A percentile compares a stretch with the other conserved stretches of the same genome.
Conservation (phyloP, 1,140 invertebrate species). For the Tetragnatha versicolor region DNA sequence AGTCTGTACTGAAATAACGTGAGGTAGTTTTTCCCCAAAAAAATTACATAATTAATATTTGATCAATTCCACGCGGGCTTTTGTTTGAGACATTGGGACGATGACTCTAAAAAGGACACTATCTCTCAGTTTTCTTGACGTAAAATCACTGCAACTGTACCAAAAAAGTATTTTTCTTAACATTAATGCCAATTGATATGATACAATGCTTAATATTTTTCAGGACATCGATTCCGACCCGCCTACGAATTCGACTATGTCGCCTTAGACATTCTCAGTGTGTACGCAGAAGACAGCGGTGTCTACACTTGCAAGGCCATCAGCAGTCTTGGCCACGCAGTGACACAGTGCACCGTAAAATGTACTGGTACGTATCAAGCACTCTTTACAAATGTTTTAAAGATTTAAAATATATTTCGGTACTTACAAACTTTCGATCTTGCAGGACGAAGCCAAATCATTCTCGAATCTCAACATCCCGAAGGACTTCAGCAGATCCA, state of each 20-base stretch:
- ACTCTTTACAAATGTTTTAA: background rate
- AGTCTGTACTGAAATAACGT: too few species aligned
- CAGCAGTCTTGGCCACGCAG: conserved; percentile 92
- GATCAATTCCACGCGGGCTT: too few species aligned
- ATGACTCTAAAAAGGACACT: too few species aligned
- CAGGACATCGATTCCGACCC: conserved; percentile 91
- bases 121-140: too few species aligned
- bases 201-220: too few species aligned
- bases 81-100: too few species aligned
- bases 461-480: conserved; percentile 84
- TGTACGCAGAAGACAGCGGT: conserved; percentile 96
- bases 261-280: conserved; percentile 91
- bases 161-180: too few species aligned
- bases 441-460: conserved; percentile 81
- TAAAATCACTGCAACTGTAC: too few species aligned
- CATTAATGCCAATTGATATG: too few species aligned
- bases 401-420: background rate
- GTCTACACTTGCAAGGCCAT: conserved; percentile 92
- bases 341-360: conserved; percentile 53
- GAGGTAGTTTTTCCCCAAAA: too few species aligned
- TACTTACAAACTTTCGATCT: background rate
- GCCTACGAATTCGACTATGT: conserved; percentile 98
- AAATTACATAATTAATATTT: too few species aligned
- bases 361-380: conserved; percentile 42
- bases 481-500: conserved; percentile 89